Evolutionary conservation across 2,113 vertebrate species (phyloP).

Genomic region (Cepphus grylle): DNA sequence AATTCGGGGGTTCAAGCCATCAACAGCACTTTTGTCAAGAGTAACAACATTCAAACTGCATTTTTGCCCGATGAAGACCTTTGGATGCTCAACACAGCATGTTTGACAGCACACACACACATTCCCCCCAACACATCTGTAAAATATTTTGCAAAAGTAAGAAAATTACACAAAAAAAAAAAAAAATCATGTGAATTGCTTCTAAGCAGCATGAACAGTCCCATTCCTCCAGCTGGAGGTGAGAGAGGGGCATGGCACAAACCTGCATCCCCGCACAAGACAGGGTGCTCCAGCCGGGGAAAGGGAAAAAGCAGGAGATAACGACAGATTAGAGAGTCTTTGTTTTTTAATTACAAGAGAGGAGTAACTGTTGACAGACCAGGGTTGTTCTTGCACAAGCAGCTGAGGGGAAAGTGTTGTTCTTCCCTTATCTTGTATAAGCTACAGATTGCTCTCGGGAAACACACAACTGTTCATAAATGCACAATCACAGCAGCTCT

Average conservation of each 20-base stretch:
- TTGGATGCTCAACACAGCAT: background rate
- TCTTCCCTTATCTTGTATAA: constrained; percentile 53
- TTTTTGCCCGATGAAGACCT: background rate
- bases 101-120: rapidly evolving
- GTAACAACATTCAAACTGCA: background rate
- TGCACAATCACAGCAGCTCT: background rate
- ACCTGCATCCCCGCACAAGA: background rate
- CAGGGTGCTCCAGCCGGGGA: background rate
- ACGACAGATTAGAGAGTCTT: background rate
- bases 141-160: background rate
- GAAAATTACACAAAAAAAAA: background rate
- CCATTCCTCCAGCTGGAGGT: background rate
- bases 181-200: background rate
- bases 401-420: background rate
- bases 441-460: background rate
- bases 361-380: constrained; percentile 5
- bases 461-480: background rate
- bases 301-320: background rate
- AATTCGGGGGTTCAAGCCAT: background rate
- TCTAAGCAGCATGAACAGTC: background rate
- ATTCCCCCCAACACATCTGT: too few species aligned
- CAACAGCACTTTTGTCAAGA: background rate
- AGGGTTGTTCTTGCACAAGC: constrained; percentile 6
- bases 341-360: constrained; percentile 12
- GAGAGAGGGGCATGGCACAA: background rate